Percentiles rank a stretch among this genome's conserved stretches.
Conservation (phyloP, 2,888 invertebrate genomes). For the Acronicta psi region DNA sequence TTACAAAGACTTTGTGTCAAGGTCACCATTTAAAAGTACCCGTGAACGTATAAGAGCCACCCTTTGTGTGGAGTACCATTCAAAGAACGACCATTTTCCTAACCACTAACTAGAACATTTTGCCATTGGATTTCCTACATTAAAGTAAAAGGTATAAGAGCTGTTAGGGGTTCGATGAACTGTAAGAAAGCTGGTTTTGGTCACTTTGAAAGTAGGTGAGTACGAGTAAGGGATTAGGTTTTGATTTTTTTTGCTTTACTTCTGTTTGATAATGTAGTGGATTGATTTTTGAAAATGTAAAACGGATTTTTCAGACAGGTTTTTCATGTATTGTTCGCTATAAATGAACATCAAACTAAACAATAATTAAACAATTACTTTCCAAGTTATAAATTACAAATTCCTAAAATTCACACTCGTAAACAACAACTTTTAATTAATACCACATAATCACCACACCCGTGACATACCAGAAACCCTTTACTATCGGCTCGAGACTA, state of each 20-base stretch:
- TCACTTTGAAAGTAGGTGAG: slow-evolving; percentile 54
- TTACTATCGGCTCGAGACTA: slow-evolving; percentile 31
- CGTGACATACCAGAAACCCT: slow-evolving; percentile 19
- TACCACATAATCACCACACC: slow-evolving; percentile 27
- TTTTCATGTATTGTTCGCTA: too few relatives aligned
- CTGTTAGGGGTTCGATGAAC: slow-evolving; percentile 6
- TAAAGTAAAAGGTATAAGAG: slow-evolving; percentile 8
- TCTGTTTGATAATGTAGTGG: slow-evolving; percentile 7
- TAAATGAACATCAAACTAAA: neutral
- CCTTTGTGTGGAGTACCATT: slow-evolving; percentile 58
- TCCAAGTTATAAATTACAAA: neutral
- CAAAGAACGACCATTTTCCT: slow-evolving; percentile 45
- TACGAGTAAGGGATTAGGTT: slow-evolving; percentile 47
- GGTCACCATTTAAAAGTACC: slow-evolving; percentile 56
- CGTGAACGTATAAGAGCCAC: slow-evolving; percentile 47
- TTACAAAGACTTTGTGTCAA: slow-evolving; percentile 53
- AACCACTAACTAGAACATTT: slow-evolving; percentile 28
- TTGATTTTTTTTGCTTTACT: slow-evolving; percentile 37
- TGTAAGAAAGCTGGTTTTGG: slow-evolving; percentile 26
- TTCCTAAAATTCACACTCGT: slow-evolving; percentile 7
- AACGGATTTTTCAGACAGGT: too few relatives aligned
- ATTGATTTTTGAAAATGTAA: neutral
- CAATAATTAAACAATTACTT: slow-evolving; percentile 4
- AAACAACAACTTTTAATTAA: slow-evolving; percentile 48
- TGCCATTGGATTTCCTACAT: slow-evolving; percentile 23